A percentile compares a stretch with the other conserved stretches of the same genome.
Evolutionary conservation across 2,888 invertebrate species (phyloP).

Genomic region (Harpalus rubripes): DNA sequence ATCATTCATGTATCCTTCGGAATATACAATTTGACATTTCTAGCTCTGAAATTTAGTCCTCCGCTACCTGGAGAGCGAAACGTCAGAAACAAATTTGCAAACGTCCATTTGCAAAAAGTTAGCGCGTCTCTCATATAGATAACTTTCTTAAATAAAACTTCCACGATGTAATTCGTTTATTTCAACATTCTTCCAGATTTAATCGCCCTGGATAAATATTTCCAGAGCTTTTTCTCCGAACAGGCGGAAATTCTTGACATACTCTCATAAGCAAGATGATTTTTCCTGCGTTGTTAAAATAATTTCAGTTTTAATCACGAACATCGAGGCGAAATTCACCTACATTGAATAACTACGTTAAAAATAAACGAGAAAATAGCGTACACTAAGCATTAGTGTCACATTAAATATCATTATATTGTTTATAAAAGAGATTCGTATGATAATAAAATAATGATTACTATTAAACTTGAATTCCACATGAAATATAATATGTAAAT

Average conservation of each 20-base stretch:
- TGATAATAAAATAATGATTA: too few relatives aligned
- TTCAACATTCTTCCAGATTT: conserved; percentile 48
- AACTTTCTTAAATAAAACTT: conserved; percentile 52
- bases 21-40: conserved; percentile 46
- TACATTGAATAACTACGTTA: not conserved
- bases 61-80: conserved; percentile 43
- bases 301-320: conserved; percentile 3
- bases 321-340: not conserved
- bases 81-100: conserved; percentile 63
- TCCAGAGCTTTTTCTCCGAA: not conserved
- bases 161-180: conserved; percentile 41
- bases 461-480: too few relatives aligned
- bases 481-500: too few relatives aligned
- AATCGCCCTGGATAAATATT: conserved; percentile 32
- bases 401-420: too few relatives aligned
- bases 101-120: conserved; percentile 34
- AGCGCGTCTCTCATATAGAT: conserved; percentile 11
- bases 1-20: conserved; percentile 3
- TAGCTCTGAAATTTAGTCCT: conserved; percentile 51
- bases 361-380: too few relatives aligned
- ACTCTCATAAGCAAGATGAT: not conserved
- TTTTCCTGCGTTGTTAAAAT: not conserved
- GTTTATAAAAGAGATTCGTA: too few relatives aligned
- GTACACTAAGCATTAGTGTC: too few relatives aligned
- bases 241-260: conserved; percentile 5